A percentile compares a stretch with the other conserved stretches of the same genome.
Conservation (phyloP, 2,113 vertebrate species). For the Xiphias gladius region DNA sequence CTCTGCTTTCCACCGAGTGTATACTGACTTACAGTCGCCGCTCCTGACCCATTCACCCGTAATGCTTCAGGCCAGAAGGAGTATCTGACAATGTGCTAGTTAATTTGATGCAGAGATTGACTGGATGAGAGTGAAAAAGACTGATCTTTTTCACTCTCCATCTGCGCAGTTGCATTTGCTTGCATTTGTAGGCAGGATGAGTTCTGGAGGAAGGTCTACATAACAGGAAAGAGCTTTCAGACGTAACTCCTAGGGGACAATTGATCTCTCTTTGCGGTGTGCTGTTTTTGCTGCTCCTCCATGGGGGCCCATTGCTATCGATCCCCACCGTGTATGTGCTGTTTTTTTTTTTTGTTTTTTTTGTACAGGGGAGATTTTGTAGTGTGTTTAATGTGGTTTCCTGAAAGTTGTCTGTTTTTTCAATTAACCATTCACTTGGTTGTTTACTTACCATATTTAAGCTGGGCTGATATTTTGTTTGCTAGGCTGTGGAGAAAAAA, state of each 20-base stretch:
- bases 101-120: constrained; percentile 70
- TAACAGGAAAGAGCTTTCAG: constrained; percentile 73
- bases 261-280: constrained; percentile 67
- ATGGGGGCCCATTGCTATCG: constrained; percentile 62
- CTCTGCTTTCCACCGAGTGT: constrained; percentile 23
- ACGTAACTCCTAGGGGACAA: constrained; percentile 63
- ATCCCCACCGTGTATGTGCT: constrained; percentile 39
- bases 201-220: constrained; percentile 59
- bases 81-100: constrained; percentile 63
- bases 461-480: constrained; percentile 7
- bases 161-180: constrained; percentile 52
- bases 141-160: constrained; percentile 51
- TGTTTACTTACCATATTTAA: background rate
- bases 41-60: constrained; percentile 41
- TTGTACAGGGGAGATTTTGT: constrained; percentile 6
- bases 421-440: constrained; percentile 20
- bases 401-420: constrained; percentile 27
- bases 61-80: constrained; percentile 49
- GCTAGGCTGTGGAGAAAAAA: background rate
- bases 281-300: constrained; percentile 63
- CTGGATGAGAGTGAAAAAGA: no score
- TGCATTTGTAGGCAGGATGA: constrained; percentile 66
- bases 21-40: constrained; percentile 7
- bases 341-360: constrained; percentile 11
- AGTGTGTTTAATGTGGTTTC: constrained; percentile 33